phyloP scores from a whole-genome alignment of 2,888 invertebrate species.

The Pterobdella sp. region DNA sequence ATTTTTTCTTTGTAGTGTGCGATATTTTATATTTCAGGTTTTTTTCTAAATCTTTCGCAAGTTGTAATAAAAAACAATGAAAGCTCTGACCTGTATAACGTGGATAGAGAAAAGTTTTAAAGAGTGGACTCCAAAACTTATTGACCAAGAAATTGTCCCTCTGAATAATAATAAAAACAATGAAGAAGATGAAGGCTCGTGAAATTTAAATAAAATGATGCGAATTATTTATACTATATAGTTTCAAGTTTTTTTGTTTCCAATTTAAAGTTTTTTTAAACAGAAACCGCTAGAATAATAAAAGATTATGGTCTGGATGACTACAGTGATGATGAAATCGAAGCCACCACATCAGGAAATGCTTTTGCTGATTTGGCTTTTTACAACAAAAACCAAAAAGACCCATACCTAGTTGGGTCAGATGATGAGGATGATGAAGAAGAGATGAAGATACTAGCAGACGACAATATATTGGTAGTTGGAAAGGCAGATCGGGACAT shows the following conservation, averaged over 20 bases:
- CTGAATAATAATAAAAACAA: background rate
- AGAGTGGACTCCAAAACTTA: background rate
- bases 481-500: conserved; percentile 80
- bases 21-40: too few relatives aligned
- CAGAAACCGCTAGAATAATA: conserved; percentile 3
- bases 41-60: too few relatives aligned
- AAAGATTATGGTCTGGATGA: conserved; percentile 15
- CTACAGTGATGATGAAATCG: conserved; percentile 23
- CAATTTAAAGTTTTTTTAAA: background rate
- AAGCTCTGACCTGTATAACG: conserved; percentile 1
- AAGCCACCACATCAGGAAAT: background rate
- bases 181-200: conserved; percentile 8
- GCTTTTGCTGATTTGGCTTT: conserved; percentile 4
- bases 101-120: background rate
- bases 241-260: background rate
- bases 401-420: conserved; percentile 6
- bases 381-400: conserved; percentile 13
- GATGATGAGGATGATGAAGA: conserved; percentile 71
- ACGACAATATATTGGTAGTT: conserved; percentile 78
- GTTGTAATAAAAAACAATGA: too few relatives aligned
- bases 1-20: too few relatives aligned
- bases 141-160: background rate
- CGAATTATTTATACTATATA: background rate
- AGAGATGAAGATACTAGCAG: conserved; percentile 64
- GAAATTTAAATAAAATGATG: background rate